Evolutionary conservation across 2,113 vertebrate species (phyloP), one percentile per base, ranked within the genome.

Genomic region (Prunella himalayana): DNA sequence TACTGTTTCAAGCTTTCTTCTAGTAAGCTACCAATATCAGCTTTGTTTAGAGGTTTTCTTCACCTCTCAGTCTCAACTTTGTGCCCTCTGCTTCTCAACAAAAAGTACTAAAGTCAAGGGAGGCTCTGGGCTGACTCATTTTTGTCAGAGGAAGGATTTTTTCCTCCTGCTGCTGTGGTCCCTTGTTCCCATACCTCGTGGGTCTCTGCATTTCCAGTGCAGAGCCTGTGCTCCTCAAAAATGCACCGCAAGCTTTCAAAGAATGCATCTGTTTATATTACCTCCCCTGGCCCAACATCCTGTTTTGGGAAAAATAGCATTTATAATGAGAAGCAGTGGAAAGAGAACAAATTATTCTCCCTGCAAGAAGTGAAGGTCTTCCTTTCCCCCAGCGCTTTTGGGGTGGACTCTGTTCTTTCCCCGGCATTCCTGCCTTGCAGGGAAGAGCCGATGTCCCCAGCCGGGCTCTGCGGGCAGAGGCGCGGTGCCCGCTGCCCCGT

Each of bases 251-350:
- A 69, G 70, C 78, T 89, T 70, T 82, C 82, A 82, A 84, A 80
- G 91, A 94, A 95, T 86, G 79, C 78, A 41, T 76, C 86, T 92
- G 93, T 93, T 97, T 87, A 80, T 37, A 35, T 90, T 85, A 84
- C 96, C 90, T 90, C 94, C 89, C 70, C 75, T 31, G 53, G 90
- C 85, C 60, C 86, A 80, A 51, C 84, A 80, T 92, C 86, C 90
- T 94, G 93, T 86, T 95, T 88, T 12, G 80, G 89, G 94, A 72
- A 93, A 92, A 91, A 88, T 2, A 59, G 61, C 56, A 70, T 73
- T 88, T 68, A 7, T 54, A 53, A 77, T 14, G 92, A 79, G 80
- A 91, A 90, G 50, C 33, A 18, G 70, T 19, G 41, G 22, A 23
- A 66, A 71, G 31, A 3, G 3, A 88, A 53, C 60, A 20, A 59